A percentile compares a stretch with the other conserved stretches of the same genome.
These are phyloP conservation scores for Chelonus insularis DNA, from an alignment of 1,140 invertebrate species.

Conservation along the genomic window DNA sequence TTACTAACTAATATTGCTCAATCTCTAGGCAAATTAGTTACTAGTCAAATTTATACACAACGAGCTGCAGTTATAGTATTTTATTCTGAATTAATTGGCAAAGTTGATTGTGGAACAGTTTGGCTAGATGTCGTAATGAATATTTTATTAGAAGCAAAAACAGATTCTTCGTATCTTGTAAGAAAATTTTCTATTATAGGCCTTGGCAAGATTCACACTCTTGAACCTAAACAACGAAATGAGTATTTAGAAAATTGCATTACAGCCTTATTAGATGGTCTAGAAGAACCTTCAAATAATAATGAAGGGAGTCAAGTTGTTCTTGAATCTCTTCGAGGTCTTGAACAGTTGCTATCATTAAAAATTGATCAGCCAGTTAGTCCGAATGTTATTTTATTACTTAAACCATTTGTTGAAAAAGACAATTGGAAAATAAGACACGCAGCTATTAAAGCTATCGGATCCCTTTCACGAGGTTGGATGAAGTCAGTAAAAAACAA, in stretches of 20 bases:
- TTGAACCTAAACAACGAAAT: slow-evolving; percentile 45
- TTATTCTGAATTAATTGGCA: slow-evolving; percentile 47
- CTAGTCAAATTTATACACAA: slow-evolving; percentile 42
- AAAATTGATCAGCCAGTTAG: slow-evolving; percentile 43
- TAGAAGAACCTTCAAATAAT: slow-evolving; percentile 44
- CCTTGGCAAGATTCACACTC: slow-evolving; percentile 43
- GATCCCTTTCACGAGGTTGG: slow-evolving; percentile 42
- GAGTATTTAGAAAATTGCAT: slow-evolving; percentile 50
- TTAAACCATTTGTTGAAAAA: slow-evolving; percentile 54
- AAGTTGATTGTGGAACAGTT: slow-evolving; percentile 38
- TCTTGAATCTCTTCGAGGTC: slow-evolving; percentile 48
- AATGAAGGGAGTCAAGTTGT: slow-evolving; percentile 45
- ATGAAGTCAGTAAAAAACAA: slow-evolving; percentile 34
- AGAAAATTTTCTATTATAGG: slow-evolving; percentile 49
- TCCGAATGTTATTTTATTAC: slow-evolving; percentile 45
- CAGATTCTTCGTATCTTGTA: slow-evolving; percentile 49
- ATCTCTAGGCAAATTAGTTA: slow-evolving; percentile 40
- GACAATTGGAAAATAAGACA: slow-evolving; percentile 50
- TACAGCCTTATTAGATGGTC: slow-evolving; percentile 46
- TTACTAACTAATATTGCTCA: slow-evolving; percentile 36
- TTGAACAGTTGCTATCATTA: slow-evolving; percentile 44
- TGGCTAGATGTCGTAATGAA: slow-evolving; percentile 52
- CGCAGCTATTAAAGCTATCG: slow-evolving; percentile 45
- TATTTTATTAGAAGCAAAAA: slow-evolving; percentile 44
- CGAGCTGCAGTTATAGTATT: slow-evolving; percentile 44